These are phyloP conservation scores for Brenthis daphne DNA, from an alignment of 2,888 invertebrate species.

Conservation along the genomic window DNA sequence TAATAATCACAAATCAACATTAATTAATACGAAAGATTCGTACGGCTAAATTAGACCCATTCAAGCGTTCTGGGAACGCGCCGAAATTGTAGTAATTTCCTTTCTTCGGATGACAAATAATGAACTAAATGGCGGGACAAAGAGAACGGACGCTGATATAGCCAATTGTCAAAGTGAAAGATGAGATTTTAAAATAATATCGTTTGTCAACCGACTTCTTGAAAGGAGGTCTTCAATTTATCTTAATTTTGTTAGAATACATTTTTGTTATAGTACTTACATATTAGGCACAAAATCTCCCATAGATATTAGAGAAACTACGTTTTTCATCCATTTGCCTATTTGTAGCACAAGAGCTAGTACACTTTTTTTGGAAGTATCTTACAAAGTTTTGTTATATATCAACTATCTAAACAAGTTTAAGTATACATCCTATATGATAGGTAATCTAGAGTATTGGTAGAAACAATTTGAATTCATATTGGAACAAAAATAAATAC, in stretches of 20 bases:
- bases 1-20: neutral
- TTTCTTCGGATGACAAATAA: conserved; percentile 32
- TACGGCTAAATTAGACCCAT: conserved; percentile 9
- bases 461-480: too few relatives aligned
- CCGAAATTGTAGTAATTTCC: conserved; percentile 35
- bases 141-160: conserved; percentile 34
- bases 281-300: too few relatives aligned
- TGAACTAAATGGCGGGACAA: conserved; percentile 31
- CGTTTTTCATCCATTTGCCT: too few relatives aligned
- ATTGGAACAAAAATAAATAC: too few relatives aligned
- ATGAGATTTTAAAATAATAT: conserved; percentile 30
- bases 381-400: too few relatives aligned
- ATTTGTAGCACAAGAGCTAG: too few relatives aligned
- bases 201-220: conserved; percentile 10
- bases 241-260: neutral
- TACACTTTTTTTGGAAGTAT: too few relatives aligned
- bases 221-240: neutral
- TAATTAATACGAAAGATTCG: conserved; percentile 8
- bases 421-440: too few relatives aligned
- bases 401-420: too few relatives aligned
- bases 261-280: neutral
- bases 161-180: conserved; percentile 34
- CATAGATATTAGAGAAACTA: too few relatives aligned
- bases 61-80: conserved; percentile 25
- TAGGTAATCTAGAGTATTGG: too few relatives aligned